These are phyloP conservation scores for Aphelinus certus DNA, from an alignment of 1,140 invertebrate genomes.

Conservation along the genomic window DNA sequence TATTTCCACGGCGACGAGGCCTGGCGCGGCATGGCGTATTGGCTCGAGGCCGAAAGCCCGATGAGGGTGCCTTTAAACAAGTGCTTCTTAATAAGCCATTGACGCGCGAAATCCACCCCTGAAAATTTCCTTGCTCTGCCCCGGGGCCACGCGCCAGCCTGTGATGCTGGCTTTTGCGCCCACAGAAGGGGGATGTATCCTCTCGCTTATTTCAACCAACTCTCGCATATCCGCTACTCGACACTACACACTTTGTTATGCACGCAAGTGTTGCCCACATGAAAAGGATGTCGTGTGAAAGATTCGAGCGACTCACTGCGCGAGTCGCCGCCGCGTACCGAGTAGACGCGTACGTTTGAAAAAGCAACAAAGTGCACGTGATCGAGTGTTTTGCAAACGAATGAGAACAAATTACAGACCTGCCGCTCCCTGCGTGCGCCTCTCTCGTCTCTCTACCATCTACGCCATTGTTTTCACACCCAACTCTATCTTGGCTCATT, in stretches of 20 bases:
- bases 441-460: too few relatives aligned
- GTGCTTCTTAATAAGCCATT: conserved; percentile 67
- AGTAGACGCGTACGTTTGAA: background rate
- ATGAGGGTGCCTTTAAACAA: conserved; percentile 65
- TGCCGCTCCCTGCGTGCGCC: too few relatives aligned
- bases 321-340: too few relatives aligned
- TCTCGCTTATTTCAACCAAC: conserved; percentile 45
- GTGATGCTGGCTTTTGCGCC: conserved; percentile 7
- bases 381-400: too few relatives aligned
- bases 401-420: too few relatives aligned
- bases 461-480: too few relatives aligned
- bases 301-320: background rate
- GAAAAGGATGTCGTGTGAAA: conserved; percentile 7
- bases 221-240: too few relatives aligned
- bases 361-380: background rate
- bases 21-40: conserved; percentile 48
- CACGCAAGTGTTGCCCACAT: background rate
- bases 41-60: conserved; percentile 56
- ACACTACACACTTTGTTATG: too few relatives aligned
- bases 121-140: conserved; percentile 52
- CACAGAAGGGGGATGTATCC: conserved; percentile 45
- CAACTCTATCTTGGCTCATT: too few relatives aligned
- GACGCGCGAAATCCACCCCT: conserved; percentile 59
- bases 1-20: conserved; percentile 44
- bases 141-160: conserved; percentile 35